Evolutionary conservation across 2,888 invertebrate genomes (phyloP), one percentile per base, ranked within the genome.

Genomic region (Linyphia triangularis): DNA sequence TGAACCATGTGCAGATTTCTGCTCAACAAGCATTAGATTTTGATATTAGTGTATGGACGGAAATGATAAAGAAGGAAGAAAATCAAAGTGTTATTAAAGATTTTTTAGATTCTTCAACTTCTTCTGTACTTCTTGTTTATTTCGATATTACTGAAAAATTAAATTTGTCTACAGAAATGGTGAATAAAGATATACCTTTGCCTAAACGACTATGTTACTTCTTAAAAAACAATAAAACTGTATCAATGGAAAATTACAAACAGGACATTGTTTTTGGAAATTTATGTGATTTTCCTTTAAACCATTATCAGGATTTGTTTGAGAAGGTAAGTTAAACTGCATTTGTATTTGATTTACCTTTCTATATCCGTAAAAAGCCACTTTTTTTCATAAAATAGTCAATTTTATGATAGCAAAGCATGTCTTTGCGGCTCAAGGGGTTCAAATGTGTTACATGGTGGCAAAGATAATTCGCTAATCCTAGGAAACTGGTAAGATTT

Each of bases 51-150:
- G 37, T 43, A n/a, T 88, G 88, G 88, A 65, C 30, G 26, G 88
- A 88, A 37, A 19, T 77, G 28, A 70, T 83, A 2, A 77, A 70
- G 75, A 88, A 83, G 51, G 88, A 88, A 83, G 88, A 88, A 33
- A 88, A 51, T 57, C 69, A 70, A 57, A 37, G 63, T 28, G 61
- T 83, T 24, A 43, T 88, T 19, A 88, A 83, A 33, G 78, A 88
- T 22, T 88, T 83, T 63, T 63, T 88, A 37, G 88, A 88, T 28
- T n/a, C 37, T 4, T 51, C 82, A 13, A 19, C 51, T 10, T 30
- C 77, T 22, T 16, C 22, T 37, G 7, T 82, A 6, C 70, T 88
- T 70, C 51, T 88, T 5, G 26, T 63, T 19, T 77, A 70, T 57
- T 77, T 77, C 9, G 77, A 88, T 77, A 67, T 51, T 24, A 51